phyloP scores from a whole-genome alignment of 2,113 vertebrate species.

The Oryctolagus cuniculus region DNA sequence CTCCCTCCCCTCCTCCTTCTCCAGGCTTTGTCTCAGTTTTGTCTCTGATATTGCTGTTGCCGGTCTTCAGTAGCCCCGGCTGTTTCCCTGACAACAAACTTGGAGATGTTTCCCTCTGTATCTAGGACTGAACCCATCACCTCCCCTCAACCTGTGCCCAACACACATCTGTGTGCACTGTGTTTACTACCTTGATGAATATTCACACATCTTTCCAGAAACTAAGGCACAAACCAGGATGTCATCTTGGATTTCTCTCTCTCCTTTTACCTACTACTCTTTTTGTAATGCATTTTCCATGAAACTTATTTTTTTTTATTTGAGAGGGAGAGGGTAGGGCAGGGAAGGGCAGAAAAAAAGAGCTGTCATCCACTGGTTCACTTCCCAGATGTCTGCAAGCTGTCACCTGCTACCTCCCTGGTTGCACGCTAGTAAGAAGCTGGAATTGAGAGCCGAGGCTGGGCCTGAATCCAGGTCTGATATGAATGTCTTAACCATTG shows the following conservation, averaged over 20 bases:
- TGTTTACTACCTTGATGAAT: too few relatives aligned
- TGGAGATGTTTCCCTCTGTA: neutral
- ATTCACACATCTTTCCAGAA: neutral
- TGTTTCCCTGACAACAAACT: accelerated
- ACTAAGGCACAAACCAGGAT: neutral
- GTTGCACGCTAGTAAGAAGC: too few relatives aligned
- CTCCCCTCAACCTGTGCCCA: neutral
- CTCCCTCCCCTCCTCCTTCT: neutral
- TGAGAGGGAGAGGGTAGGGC: too few relatives aligned
- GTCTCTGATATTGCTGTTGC: neutral
- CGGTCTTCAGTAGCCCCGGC: accelerated
- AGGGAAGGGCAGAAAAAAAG: too few relatives aligned
- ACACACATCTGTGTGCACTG: neutral
- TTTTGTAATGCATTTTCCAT: too few relatives aligned
- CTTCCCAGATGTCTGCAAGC: too few relatives aligned
- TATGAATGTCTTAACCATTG: too few relatives aligned
- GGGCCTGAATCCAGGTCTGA: too few relatives aligned
- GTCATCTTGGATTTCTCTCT: neutral
- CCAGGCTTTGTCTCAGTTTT: neutral
- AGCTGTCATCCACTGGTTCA: too few relatives aligned
- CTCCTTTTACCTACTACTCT: neutral
- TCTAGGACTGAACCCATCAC: neutral
- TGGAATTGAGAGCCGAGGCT: too few relatives aligned
- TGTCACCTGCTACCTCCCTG: too few relatives aligned
- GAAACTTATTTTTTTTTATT: too few relatives aligned